A percentile compares a stretch with the other conserved stretches of the same genome.
phyloP scores from a whole-genome alignment of 2,888 invertebrate genomes.

The Sarcophaga caerulescens region DNA sequence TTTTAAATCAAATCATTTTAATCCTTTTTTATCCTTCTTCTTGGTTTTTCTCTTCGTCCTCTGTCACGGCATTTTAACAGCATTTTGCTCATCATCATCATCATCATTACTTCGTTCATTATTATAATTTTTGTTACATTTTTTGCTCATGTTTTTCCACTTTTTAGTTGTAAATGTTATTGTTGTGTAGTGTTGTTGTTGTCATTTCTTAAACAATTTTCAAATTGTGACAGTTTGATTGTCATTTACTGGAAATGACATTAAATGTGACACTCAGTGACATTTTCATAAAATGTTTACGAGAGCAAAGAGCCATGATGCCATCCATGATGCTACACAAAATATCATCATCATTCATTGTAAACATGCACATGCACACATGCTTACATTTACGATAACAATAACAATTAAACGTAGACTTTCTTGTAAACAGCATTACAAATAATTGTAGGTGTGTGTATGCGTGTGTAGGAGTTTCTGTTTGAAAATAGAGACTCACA shows the following conservation, averaged over 20 bases:
- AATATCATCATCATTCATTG: slow-evolving; percentile 45
- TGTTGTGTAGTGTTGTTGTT: neutral
- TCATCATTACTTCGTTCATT: too few species aligned
- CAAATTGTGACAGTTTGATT: slow-evolving; percentile 28
- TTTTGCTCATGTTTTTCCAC: too few species aligned
- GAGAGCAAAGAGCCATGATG: neutral
- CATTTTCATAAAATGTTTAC: slow-evolving; percentile 44
- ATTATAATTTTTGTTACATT: too few species aligned
- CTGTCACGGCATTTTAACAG: too few species aligned
- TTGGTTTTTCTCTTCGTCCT: too few species aligned
- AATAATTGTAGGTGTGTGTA: neutral
- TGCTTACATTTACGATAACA: neutral
- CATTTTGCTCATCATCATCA: too few species aligned
- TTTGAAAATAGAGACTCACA: neutral
- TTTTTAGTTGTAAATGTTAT: neutral
- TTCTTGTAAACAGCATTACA: too few species aligned
- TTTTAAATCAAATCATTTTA: too few species aligned
- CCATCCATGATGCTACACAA: slow-evolving; percentile 27
- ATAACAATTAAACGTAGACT: too few species aligned
- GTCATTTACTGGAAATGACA: slow-evolving; percentile 48
- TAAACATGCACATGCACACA: neutral
- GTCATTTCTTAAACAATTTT: slow-evolving; percentile 19
- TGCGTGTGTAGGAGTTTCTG: neutral
- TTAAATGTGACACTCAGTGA: slow-evolving; percentile 50
- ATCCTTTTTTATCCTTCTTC: too few species aligned